phyloP scores from a whole-genome alignment of 2,113 vertebrate species.

The Rhipidura dahli region DNA sequence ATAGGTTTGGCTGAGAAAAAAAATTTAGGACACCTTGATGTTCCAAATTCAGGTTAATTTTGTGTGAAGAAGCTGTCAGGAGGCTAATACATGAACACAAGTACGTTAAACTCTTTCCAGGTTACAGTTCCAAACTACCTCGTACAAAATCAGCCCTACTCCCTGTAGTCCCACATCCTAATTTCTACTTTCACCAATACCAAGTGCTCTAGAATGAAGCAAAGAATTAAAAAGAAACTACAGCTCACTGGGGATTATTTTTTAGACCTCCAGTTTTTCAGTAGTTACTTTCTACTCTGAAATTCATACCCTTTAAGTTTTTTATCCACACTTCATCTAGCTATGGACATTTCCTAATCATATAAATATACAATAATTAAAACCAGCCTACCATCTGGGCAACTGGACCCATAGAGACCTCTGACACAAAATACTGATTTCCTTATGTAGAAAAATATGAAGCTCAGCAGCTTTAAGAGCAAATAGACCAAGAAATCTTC shows the following conservation, averaged over 20 bases:
- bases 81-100: background rate
- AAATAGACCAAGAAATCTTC: background rate
- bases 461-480: background rate
- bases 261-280: background rate
- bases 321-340: background rate
- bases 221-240: background rate
- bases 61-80: background rate
- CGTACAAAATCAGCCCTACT: background rate
- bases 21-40: conserved; percentile 28
- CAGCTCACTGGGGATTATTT: background rate
- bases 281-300: background rate
- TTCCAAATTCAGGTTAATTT: conserved; percentile 15
- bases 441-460: background rate
- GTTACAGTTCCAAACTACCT: conserved; percentile 2
- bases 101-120: conserved; percentile 4
- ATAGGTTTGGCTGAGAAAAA: background rate
- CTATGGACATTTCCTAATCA: background rate
- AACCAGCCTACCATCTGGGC: background rate
- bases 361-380: background rate
- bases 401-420: background rate
- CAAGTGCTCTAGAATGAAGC: background rate
- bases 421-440: background rate
- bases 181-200: background rate
- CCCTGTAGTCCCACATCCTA: conserved; percentile 6
- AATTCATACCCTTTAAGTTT: background rate